Base-by-base conservation (phyloP, 2,113 vertebrate species). In the Scolopax mira region DNA sequence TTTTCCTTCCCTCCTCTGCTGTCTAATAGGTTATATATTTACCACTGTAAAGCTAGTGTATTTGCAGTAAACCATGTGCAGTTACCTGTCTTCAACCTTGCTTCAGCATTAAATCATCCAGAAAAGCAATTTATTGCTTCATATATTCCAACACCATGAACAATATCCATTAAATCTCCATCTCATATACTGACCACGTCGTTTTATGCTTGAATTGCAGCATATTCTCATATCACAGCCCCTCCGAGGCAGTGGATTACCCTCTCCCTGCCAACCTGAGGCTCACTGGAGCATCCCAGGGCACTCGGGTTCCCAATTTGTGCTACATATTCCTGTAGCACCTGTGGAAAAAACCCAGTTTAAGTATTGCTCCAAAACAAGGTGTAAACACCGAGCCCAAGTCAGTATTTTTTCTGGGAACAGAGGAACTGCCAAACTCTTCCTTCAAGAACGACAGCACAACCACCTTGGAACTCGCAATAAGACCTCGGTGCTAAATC, bases 121-220 rank as follows among this genome's bases (percentile, higher is more conserved):
- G 91, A 95, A 93, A 96, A 95, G 65, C 83, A 92, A 96, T 96
- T 94, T 96, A 94, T 94, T 94, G 89, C 92, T 92, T 93, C 88
- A 87, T 92, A 88, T 93, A 96, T 92, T 93, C 88, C 91, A 95
- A 74, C 81, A 93, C 92, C 88, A 80, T 61, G 71, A 89, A 96
- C 74, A 96, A 93, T 62, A 96, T 74, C 94, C 95, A 96, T 96
- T 95, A 96, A 96, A 94, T 85, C 58, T 94, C 80, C 86, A 92
- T 83, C 93, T 92, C 66, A 27, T 75, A 85, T 14, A 93, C 89
- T 85, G 93, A 88, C 90, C 81, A 66, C 41, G 18, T 16, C 22
- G 85, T 85, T 93, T 69, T 93, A 48, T 70, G 79, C 72, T 91
- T 28, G 9, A 52, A 55, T 75, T 52, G 77, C 28, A 55, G 73